These are phyloP conservation scores for Megaleporinus macrocephalus DNA, from an alignment of 2,113 vertebrate species.

Conservation along the genomic window DNA sequence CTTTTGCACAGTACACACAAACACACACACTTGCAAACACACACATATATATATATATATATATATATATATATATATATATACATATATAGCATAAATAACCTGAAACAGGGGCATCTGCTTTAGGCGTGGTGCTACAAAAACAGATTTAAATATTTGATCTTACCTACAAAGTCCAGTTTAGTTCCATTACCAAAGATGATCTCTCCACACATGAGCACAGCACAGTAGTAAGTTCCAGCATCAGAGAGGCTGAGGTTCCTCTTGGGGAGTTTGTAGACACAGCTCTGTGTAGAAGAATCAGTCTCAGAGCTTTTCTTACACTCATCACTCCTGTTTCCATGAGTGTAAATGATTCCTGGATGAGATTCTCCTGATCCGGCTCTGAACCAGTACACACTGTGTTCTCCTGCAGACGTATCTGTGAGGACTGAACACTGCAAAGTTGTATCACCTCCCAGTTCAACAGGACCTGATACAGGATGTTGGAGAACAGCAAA, in stretches of 20 bases:
- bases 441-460: not conserved
- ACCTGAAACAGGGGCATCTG: too few relatives aligned
- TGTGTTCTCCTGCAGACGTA: not conserved
- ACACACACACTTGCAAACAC: too few relatives aligned
- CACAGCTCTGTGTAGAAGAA: slow-evolving; percentile 5
- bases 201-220: not conserved
- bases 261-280: slow-evolving; percentile 3
- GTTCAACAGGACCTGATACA: not conserved
- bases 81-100: too few relatives aligned
- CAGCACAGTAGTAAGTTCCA: slow-evolving; percentile 13
- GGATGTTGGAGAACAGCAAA: not conserved
- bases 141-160: not conserved
- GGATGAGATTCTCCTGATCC: not conserved
- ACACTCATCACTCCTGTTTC: slow-evolving; percentile 1
- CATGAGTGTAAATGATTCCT: slow-evolving; percentile 8
- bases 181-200: not conserved
- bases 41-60: too few relatives aligned
- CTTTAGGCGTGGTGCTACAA: too few relatives aligned
- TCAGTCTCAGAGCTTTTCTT: not conserved
- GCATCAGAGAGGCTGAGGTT: slow-evolving; percentile 8
- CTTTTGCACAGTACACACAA: too few relatives aligned
- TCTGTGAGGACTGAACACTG: not conserved
- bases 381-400: not conserved
- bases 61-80: too few relatives aligned
- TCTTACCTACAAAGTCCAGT: slow-evolving; percentile 18